These are phyloP conservation scores for Microhierax caerulescens DNA, from an alignment of 2,797 vertebrate species.

Conservation along the genomic window DNA sequence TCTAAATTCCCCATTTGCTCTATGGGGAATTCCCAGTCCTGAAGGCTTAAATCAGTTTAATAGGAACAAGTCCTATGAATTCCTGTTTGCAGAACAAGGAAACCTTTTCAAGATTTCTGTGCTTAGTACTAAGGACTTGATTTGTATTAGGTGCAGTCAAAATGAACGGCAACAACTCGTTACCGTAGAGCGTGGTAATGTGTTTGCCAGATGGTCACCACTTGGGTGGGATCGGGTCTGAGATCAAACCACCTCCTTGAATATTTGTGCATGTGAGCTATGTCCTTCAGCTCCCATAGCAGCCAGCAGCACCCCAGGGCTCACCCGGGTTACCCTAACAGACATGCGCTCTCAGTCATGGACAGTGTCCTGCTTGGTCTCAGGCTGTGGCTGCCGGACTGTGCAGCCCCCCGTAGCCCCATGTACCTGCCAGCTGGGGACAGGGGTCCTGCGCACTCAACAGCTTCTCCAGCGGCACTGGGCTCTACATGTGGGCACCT, in stretches of 20 bases:
- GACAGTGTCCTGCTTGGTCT: not conserved
- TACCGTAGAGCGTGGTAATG: not conserved
- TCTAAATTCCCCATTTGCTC: not conserved
- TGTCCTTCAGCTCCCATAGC: not conserved
- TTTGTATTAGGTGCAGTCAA: not conserved
- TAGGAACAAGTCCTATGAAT: not conserved
- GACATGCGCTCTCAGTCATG: not conserved
- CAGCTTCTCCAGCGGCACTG: not conserved
- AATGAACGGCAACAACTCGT: not conserved
- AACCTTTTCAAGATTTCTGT: not conserved
- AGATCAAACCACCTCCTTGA: not conserved
- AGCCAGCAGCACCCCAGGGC: not conserved
- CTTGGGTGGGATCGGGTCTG: slow-evolving; percentile 15
- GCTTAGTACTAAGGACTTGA: not conserved
- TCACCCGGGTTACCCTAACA: not conserved
- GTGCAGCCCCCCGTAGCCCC: not conserved
- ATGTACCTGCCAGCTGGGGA: not conserved
- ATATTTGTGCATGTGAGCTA: not conserved
- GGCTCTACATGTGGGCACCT: not conserved
- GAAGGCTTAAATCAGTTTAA: not conserved
- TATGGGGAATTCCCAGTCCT: not conserved
- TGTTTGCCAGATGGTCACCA: not conserved
- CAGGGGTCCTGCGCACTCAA: not conserved
- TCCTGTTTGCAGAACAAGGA: not conserved
- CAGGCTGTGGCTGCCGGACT: not conserved